Base-by-base conservation (phyloP, 1,140 invertebrate genomes). In the Chironomus striatipennis region DNA sequence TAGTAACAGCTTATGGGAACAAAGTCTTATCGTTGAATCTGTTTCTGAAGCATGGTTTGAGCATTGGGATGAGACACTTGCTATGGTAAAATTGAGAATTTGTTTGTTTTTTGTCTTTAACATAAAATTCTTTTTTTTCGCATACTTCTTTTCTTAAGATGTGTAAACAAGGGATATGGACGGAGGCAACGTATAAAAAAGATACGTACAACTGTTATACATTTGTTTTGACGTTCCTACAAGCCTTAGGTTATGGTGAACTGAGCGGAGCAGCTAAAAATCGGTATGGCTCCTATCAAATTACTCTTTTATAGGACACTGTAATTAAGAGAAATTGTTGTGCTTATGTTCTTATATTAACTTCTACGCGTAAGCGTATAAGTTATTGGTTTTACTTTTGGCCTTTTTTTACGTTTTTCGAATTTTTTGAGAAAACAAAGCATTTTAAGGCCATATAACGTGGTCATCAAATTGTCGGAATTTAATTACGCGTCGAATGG, bases 191-290 rank as follows among this genome's bases (percentile, higher is more conserved):
- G 75, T 93, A 93, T 79, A 85, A 89, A 78, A 90, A 91, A 84
- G 86, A 88, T 70, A 85, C 84, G 65, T 87, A 90, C 81, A 93
- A 93, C 81, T 93, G 92, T 79, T 93, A 93, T 78, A 90, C 88
- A 42, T 93, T 93, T 84, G 91, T 93, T 2, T 80, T 93, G 76
- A 85, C 87, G 73, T 93, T 93, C 79, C 82, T 93, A 74, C 83
- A 87, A 76, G 86, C 86, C 42, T 83, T 93, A 42, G 84, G 87
- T 76, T 88, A 89, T 78, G 86, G 86, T 43, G 83, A 84, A 75
- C 80, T 91, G 18, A 89, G 88, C 73, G 84, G 86, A 76, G 87
- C 87, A 72, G 89, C 89, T 43, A 79, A 83, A 64, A 89, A 86
- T 78, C 87, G 87, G 65, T 70, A 70, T 57, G 47, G n/a, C 17